phyloP scores from a whole-genome alignment of 2,797 vertebrate species.

The Antrozous pallidus region DNA sequence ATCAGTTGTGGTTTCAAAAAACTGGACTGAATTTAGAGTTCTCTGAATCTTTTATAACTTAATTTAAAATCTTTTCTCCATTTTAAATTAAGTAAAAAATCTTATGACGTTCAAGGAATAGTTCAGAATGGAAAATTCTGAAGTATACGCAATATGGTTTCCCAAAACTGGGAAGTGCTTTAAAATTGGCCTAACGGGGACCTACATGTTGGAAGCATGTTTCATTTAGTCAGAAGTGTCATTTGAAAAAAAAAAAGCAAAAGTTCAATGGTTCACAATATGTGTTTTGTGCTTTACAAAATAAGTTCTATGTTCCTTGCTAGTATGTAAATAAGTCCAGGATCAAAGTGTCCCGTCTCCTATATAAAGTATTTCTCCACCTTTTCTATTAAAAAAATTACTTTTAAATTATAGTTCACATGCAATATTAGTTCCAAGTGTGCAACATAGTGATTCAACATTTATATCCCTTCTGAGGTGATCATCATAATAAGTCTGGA shows the following conservation, averaged over 20 bases:
- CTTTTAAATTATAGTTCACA: not conserved
- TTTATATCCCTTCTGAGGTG: not conserved
- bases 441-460: not conserved
- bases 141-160: slow-evolving; percentile 46
- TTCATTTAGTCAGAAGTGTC: slow-evolving; percentile 45
- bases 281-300: slow-evolving; percentile 9
- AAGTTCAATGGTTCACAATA: slow-evolving; percentile 2
- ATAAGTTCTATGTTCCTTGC: not conserved
- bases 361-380: not conserved
- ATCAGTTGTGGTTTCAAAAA: slow-evolving; percentile 65
- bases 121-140: slow-evolving; percentile 64
- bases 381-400: not conserved
- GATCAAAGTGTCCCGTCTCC: not conserved
- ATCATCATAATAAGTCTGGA: not conserved
- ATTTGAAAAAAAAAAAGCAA: not conserved
- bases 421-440: not conserved
- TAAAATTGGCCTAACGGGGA: slow-evolving; percentile 37
- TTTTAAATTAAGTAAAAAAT: slow-evolving; percentile 69
- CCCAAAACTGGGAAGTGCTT: slow-evolving; percentile 49
- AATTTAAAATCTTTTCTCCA: slow-evolving; percentile 72
- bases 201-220: not conserved
- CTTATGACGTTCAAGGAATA: slow-evolving; percentile 50
- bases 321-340: not conserved
- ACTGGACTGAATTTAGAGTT: slow-evolving; percentile 69
- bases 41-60: slow-evolving; percentile 63